Evolutionary conservation across 1,140 invertebrate species (phyloP).

Genomic region (Drosophila yakuba): DNA sequence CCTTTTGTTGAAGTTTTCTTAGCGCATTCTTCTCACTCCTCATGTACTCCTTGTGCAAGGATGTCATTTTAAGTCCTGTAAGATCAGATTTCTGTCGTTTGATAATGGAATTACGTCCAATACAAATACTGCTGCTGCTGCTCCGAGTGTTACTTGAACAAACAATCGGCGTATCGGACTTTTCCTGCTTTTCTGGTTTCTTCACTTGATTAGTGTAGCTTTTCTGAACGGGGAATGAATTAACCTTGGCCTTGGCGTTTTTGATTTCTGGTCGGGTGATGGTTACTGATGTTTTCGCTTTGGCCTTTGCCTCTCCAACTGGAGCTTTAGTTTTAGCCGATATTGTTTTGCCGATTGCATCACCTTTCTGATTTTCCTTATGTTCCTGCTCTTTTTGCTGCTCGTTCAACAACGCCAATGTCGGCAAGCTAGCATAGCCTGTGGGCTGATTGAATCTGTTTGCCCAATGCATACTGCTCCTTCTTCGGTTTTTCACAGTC

Average conservation of each 20-base stretch:
- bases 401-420: slow-evolving; percentile 86
- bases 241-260: slow-evolving; percentile 84
- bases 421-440: slow-evolving; percentile 88
- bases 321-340: slow-evolving; percentile 23
- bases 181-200: slow-evolving; percentile 38
- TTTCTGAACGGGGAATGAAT: slow-evolving; percentile 68
- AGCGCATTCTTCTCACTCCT: slow-evolving; percentile 78
- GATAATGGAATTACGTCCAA: slow-evolving; percentile 77
- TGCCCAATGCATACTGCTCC: slow-evolving; percentile 87
- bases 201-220: slow-evolving; percentile 9
- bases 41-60: slow-evolving; percentile 82
- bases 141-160: slow-evolving; percentile 14
- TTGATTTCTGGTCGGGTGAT: slow-evolving; percentile 76
- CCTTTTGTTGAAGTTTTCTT: slow-evolving; percentile 72
- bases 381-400: slow-evolving; percentile 69
- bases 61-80: slow-evolving; percentile 86
- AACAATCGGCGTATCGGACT: not conserved
- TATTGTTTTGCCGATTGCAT: slow-evolving; percentile 21
- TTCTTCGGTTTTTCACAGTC: slow-evolving; percentile 87
- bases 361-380: slow-evolving; percentile 20
- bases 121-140: slow-evolving; percentile 25
- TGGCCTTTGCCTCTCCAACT: slow-evolving; percentile 39
- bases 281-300: slow-evolving; percentile 43
- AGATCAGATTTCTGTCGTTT: slow-evolving; percentile 87
- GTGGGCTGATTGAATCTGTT: slow-evolving; percentile 89